Percentiles rank a stretch among this genome's conserved stretches.
phyloP scores from a whole-genome alignment of 2,888 invertebrate genomes.

The Drosophila nigritarsus region DNA sequence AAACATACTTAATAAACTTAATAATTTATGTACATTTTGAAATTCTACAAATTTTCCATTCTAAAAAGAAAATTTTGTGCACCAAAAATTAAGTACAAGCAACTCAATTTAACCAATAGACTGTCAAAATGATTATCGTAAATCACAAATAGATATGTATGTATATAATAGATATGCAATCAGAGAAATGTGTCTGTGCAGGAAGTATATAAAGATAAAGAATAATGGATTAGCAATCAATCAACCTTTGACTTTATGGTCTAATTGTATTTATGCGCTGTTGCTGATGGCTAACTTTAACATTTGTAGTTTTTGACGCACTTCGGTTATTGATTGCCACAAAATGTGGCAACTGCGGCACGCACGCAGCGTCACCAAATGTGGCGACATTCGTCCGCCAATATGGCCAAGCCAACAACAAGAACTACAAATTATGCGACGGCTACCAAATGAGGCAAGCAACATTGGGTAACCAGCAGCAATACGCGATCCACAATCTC shows the following conservation, averaged over 20 bases:
- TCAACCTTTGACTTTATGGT: slow-evolving; percentile 13
- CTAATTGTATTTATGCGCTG: slow-evolving; percentile 34
- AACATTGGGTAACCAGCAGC: slow-evolving; percentile 64
- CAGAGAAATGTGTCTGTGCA: background rate
- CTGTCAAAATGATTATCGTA: too few species aligned
- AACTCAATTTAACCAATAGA: background rate
- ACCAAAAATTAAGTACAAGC: background rate
- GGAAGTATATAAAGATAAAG: background rate
- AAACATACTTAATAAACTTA: background rate
- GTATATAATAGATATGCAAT: background rate
- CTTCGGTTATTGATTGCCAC: slow-evolving; percentile 79
- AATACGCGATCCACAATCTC: slow-evolving; percentile 11
- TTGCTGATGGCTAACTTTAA: slow-evolving; percentile 45
- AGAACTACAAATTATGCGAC: slow-evolving; percentile 76
- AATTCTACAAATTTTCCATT: background rate
- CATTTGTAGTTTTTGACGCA: slow-evolving; percentile 74
- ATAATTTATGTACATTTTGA: background rate
- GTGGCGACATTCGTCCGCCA: slow-evolving; percentile 34
- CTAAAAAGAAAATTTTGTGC: background rate
- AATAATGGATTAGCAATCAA: background rate
- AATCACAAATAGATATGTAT: background rate
- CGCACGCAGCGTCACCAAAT: slow-evolving; percentile 61
- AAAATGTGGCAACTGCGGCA: slow-evolving; percentile 74
- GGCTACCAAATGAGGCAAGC: slow-evolving; percentile 57
- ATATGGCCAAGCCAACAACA: slow-evolving; percentile 62